Evolutionary conservation across 2,888 invertebrate genomes (phyloP).

Genomic region (Syritta pipiens): DNA sequence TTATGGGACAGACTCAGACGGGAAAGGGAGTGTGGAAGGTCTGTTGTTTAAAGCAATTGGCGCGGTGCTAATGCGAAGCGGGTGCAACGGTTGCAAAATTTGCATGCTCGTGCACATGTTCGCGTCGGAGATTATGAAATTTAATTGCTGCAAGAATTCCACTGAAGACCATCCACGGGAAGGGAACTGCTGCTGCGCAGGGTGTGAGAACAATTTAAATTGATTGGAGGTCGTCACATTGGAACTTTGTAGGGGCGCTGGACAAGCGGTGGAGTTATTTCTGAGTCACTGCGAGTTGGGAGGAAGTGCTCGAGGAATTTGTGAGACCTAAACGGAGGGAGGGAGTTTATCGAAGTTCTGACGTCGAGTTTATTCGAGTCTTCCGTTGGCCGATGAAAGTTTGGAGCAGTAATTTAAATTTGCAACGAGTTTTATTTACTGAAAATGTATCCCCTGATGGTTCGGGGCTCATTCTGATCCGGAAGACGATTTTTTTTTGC

Average conservation of each 20-base stretch:
- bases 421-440: too few species aligned
- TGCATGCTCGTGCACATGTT: conserved; percentile 28
- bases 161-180: background rate
- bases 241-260: background rate
- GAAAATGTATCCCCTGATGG: too few species aligned
- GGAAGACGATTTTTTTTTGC: too few species aligned
- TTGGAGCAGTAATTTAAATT: too few species aligned
- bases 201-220: conserved; percentile 45
- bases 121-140: conserved; percentile 18
- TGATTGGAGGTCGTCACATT: conserved; percentile 29
- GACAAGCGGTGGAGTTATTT: background rate
- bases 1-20: background rate
- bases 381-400: too few species aligned
- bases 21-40: conserved; percentile 34
- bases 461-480: too few species aligned
- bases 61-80: conserved; percentile 51
- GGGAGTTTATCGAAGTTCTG: too few species aligned
- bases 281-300: background rate
- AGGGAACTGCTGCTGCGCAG: background rate
- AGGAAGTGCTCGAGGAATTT: background rate
- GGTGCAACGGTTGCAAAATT: conserved; percentile 39
- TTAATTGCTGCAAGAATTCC: conserved; percentile 55
- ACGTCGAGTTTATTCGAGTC: too few species aligned
- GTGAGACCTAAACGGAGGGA: too few species aligned
- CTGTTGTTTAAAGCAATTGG: too few species aligned